These are phyloP conservation scores for Prietella phreatophila DNA, from an alignment of 2,113 vertebrate species.

Conservation along the genomic window DNA sequence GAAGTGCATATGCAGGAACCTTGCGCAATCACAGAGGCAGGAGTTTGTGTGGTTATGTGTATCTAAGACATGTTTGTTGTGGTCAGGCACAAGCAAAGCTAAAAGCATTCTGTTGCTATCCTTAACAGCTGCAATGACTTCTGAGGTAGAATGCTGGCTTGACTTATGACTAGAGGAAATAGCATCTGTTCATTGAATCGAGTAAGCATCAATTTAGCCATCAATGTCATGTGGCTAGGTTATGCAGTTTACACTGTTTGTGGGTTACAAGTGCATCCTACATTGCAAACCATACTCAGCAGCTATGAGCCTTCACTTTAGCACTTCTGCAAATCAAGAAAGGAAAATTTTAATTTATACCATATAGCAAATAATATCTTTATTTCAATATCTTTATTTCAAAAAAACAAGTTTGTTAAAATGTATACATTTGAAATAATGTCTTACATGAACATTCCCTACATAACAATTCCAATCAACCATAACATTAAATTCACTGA, in stretches of 20 bases:
- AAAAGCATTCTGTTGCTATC: conserved; percentile 38
- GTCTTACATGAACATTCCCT: not conserved
- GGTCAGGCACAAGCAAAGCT: conserved; percentile 38
- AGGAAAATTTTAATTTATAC: not conserved
- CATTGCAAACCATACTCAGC: conserved; percentile 8
- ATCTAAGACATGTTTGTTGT: conserved; percentile 50
- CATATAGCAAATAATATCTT: not conserved
- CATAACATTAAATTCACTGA: no score
- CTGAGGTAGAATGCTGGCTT: conserved; percentile 42
- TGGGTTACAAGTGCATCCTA: conserved; percentile 7
- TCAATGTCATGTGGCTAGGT: conserved; percentile 35
- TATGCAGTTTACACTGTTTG: conserved; percentile 31
- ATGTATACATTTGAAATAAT: not conserved
- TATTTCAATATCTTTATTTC: no score
- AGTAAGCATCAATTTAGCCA: conserved; percentile 44
- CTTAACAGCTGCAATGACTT: conserved; percentile 45
- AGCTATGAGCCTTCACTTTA: conserved; percentile 15
- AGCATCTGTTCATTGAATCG: conserved; percentile 34
- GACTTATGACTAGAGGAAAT: conserved; percentile 35
- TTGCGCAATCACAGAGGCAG: conserved; percentile 29
- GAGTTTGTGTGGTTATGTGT: conserved; percentile 39
- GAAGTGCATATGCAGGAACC: conserved; percentile 24
- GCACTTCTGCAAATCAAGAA: not conserved
- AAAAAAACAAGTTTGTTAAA: not conserved
- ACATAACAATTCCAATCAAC: not conserved